Base-by-base conservation (phyloP, 53 echinoderm and acorn worm genomes). In the Echinometra lucunter region DNA sequence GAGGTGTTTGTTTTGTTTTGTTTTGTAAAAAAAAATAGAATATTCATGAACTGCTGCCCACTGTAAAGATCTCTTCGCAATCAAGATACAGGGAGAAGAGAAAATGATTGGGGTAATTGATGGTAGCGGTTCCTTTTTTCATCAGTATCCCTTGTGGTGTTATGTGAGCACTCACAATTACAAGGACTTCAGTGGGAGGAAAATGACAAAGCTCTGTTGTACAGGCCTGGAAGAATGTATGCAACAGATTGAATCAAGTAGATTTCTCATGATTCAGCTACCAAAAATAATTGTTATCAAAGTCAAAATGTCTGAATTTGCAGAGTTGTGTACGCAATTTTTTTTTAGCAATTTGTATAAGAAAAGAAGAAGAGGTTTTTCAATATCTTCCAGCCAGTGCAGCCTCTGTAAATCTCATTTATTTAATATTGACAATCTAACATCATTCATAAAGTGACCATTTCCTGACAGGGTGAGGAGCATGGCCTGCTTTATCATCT, bases 41-140 rank as follows among this genome's bases (percentile, higher is more conserved):
- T 85, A 85, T 85, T 85, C 49, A 85, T 85, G 85, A 49, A 49
- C 28, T 11, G 47, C 85, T 85, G 47, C 47, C 49, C 85, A 85
- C 49, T 45, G 11, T 85, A 47, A 85, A 85, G 19, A 49, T n/a
- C 28, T 19, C 49, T 85, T 49, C 12, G 27, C 85, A 85, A 27
- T 49, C 85, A 85, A 85, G 45, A 85, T 85, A 49, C 17, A 3
- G 7, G n/a, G n/a, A 21, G 15, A 10, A 47, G 28, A 30, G 9
- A 85, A 78, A 78, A 42, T 78, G 21, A 78, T 78, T 30, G 9
- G 21, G 78, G 28, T 85, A 49, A 49, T 85, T 49, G 49, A 47
- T 85, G 49, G 28, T 49, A 11, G 85, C 85, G 49, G 49, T 4
- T 0, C 28, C 28, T 30, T 45, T 85, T 44, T 85, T 47, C 28